Percentiles rank a stretch among this genome's conserved stretches.
Evolutionary conservation across 1,140 invertebrate genomes (phyloP).

Genomic region (Drosophila sp.): DNA sequence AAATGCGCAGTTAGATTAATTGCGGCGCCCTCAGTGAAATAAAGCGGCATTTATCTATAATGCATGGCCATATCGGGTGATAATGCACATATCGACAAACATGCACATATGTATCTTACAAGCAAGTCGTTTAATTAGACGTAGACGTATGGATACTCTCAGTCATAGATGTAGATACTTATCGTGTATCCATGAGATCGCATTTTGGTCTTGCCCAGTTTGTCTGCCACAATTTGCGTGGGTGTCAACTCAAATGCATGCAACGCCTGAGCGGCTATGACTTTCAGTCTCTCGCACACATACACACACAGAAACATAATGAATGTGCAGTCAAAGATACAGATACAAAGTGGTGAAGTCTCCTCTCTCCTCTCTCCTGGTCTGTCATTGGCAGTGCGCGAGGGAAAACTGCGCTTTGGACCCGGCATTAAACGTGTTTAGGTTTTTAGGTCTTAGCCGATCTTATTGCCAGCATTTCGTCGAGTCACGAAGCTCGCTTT

Average conservation of each 20-base stretch:
- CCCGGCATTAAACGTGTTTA: slow-evolving; percentile 76
- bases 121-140: slow-evolving; percentile 16
- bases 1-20: slow-evolving; percentile 41
- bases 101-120: neutral
- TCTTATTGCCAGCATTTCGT: slow-evolving; percentile 56
- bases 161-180: slow-evolving; percentile 34
- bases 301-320: neutral
- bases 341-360: slow-evolving; percentile 12
- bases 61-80: slow-evolving; percentile 43
- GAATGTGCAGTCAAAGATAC: slow-evolving; percentile 8
- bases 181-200: slow-evolving; percentile 61
- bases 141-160: neutral
- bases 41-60: slow-evolving; percentile 59
- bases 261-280: slow-evolving; percentile 24
- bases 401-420: slow-evolving; percentile 56
- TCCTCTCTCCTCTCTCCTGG: neutral
- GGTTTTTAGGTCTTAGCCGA: slow-evolving; percentile 56
- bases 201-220: slow-evolving; percentile 40
- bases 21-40: slow-evolving; percentile 1
- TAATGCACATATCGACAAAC: slow-evolving; percentile 23
- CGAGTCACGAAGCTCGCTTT: slow-evolving; percentile 60
- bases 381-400: neutral
- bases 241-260: slow-evolving; percentile 61
- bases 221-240: slow-evolving; percentile 54
- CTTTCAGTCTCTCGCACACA: slow-evolving; percentile 21